Evolutionary conservation across 2,888 invertebrate species (phyloP), one percentile per base, ranked within the genome.

Genomic region (Hymenopus coronatus): DNA sequence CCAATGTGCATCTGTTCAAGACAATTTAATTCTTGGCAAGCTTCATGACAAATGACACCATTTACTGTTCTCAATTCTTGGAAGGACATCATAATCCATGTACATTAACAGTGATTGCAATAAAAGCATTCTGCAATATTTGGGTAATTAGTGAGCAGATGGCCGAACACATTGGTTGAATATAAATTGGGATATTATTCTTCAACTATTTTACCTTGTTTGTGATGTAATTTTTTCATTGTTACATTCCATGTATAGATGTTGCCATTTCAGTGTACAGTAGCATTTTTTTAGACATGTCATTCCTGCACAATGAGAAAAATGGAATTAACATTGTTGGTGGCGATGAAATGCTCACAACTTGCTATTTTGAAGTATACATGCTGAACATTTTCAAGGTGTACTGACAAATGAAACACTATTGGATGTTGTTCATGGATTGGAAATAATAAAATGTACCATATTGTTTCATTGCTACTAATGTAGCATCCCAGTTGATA

Each of bases 301-400:
- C 91, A n/a, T n/a, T n/a, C 85, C 91, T 91, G 27, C n/a, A n/a
- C 84, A 83, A 25, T 87, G 92, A n/a, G n/a, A n/a, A 92, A 89
- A 92, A 92, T 87, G 86, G 90, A 30, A 91, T 91, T 85, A 91
- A 89, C 33, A 91, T 91, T 85, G 91, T 91, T 28, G 83, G 33
- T 28, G 91, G 89, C n/a, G 89, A 30, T 14, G 20, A 87, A 90
- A 89, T 27, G 91, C 89, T 91, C 90, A 92, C 89, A 88, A 91
- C 92, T 92, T 15, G 90, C 90, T 89, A 90, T 90, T 33, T 91
- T 92, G 88, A 93, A 93, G 88, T 92, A 92, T 46, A 93, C 91
- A 46, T 91, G 90, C 88, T 92, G 91, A 82, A 91, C 91, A 90
- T 91, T 92, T 91, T 92, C 91, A 89, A 92, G 90, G 89, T 92